Evolutionary conservation across 2,113 vertebrate genomes (phyloP).

Genomic region (Cynocephalus volans): DNA sequence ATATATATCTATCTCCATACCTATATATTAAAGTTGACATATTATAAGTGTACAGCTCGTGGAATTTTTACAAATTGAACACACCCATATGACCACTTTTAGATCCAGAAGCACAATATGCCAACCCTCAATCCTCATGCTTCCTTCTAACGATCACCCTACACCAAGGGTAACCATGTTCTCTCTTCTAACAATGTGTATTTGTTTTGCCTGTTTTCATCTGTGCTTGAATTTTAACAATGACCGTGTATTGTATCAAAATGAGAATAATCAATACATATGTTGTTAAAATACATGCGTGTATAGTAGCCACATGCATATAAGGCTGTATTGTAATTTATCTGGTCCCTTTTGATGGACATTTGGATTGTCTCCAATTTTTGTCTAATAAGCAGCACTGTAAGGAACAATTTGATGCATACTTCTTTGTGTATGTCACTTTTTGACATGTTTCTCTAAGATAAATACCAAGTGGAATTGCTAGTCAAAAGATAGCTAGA

Average conservation of each 20-base stretch:
- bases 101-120: accelerated
- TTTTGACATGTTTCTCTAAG: neutral
- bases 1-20: neutral
- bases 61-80: neutral
- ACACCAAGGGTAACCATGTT: neutral
- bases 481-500: neutral
- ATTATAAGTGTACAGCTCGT: neutral
- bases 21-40: neutral
- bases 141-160: neutral
- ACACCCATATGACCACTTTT: accelerated
- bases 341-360: neutral
- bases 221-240: conserved; percentile 4
- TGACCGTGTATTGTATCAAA: neutral
- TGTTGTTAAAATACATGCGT: neutral
- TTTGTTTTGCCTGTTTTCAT: neutral
- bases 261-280: neutral
- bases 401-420: neutral
- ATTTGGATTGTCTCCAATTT: neutral
- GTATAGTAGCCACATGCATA: neutral
- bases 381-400: neutral
- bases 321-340: neutral
- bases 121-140: neutral
- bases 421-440: neutral
- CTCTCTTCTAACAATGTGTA: neutral
- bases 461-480: neutral